Base-by-base conservation (phyloP, 2,797 vertebrate genomes). In the Buceros bicornis region DNA sequence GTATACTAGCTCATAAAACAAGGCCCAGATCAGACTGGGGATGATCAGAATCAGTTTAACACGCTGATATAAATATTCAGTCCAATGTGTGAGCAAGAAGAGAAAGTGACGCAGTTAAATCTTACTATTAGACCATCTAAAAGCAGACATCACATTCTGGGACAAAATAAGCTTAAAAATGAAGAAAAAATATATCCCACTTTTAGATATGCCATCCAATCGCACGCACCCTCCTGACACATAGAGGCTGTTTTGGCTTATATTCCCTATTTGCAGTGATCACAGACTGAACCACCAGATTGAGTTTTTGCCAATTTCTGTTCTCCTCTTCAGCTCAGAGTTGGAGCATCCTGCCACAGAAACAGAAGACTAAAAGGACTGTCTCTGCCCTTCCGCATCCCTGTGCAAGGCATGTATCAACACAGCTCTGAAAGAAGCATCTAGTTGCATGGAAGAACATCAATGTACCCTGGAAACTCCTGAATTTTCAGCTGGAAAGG, bases 401-500 rank as follows among this genome's bases (percentile, higher is more conserved):
- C 50, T 21, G 13, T 0, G 0, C 45, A 60, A 28, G 13, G 43
- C 47, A 82, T 7, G 5, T 13, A 47, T 18, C 43, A 88, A 25
- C 57, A 74, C 13, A 29, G 35, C 16, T 58, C 70, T 33, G 0
- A 3, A 45, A 61, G 69, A 74, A 53, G 16, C 53, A 70, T 81
- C 42, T 43, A 1, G 4, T 3, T 58, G 47, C 15, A 51, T n/a
- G 35, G 37, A 51, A 54, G 35, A 66, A 13, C 28, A 60, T 45
- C 1, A 4, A 66, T 4, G 8, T 33, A 48, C 28, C 33, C 8
- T 73, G 45, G 29, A 56, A 89, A 58, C 16, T 42, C 45, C 29
- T 56, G 18, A 67, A 82, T 94, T 89, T 77, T 87, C 51, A 80
- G 3, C 43, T 56, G 40, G 51, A 53, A 91, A 64, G 74, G 24